Percentiles rank a stretch among this genome's conserved stretches.
These are phyloP conservation scores for Oryzias melastigma DNA, from an alignment of 2,113 vertebrate species.

Conservation along the genomic window DNA sequence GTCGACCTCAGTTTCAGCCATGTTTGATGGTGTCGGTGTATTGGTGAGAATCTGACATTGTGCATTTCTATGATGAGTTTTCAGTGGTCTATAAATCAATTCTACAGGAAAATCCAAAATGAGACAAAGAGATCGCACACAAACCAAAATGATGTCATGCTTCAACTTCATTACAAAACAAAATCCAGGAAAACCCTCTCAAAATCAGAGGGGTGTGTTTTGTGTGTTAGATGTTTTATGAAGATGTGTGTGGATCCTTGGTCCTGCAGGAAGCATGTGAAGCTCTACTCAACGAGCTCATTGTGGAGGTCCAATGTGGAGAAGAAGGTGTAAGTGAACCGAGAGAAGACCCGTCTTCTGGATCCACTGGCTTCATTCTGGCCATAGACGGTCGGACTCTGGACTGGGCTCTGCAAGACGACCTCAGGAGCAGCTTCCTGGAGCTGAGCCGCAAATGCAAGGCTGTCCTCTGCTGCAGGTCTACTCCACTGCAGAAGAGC, in stretches of 20 bases:
- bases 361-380: slow-evolving; percentile 54
- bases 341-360: background rate
- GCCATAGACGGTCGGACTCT: slow-evolving; percentile 86
- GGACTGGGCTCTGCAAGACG: slow-evolving; percentile 78
- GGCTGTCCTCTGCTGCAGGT: slow-evolving; percentile 89
- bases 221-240: background rate
- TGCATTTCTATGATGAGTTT: no score
- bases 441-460: slow-evolving; percentile 78
- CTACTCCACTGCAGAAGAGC: slow-evolving; percentile 91
- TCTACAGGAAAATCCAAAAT: no score
- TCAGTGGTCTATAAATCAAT: no score
- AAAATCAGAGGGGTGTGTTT: background rate
- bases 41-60: no score
- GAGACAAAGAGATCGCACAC: no score
- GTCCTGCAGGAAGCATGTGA: slow-evolving; percentile 82
- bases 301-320: slow-evolving; percentile 66
- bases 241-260: background rate
- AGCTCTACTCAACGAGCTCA: slow-evolving; percentile 73
- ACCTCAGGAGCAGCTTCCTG: slow-evolving; percentile 81
- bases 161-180: background rate
- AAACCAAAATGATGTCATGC: no score
- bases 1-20: no score
- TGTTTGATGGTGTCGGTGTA: no score
- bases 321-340: background rate
- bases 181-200: no score